Conservation (phyloP, 2,113 vertebrate genomes). For the Onychorhynchus coronatus region DNA sequence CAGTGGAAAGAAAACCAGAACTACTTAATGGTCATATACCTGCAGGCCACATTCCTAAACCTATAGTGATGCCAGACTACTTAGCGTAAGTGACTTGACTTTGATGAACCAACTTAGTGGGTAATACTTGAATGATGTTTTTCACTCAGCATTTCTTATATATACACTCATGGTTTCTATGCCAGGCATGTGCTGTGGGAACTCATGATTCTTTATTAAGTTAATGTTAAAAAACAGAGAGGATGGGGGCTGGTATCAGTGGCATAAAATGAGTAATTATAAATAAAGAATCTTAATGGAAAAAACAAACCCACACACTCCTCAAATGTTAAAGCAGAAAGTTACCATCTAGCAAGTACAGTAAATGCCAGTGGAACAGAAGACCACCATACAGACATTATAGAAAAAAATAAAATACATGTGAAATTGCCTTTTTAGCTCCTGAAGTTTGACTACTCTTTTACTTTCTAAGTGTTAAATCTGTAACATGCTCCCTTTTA, state of each 20-base stretch:
- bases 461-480: neutral
- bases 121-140: neutral
- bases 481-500: neutral
- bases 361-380: neutral
- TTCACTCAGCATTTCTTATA: neutral
- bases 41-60: constrained; percentile 91
- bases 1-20: constrained; percentile 77
- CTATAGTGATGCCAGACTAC: constrained; percentile 92
- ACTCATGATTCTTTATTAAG: neutral
- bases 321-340: neutral
- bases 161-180: neutral
- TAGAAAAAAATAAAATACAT: neutral
- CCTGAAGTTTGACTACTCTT: neutral
- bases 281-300: neutral
- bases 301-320: fast-evolving
- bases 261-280: neutral
- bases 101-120: neutral
- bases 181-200: neutral
- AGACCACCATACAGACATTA: neutral
- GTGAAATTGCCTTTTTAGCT: neutral
- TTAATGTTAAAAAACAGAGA: neutral
- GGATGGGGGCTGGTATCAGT: neutral
- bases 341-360: neutral
- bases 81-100: constrained; percentile 83
- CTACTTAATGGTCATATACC: constrained; percentile 88